Evolutionary conservation across 2,113 vertebrate genomes (phyloP).

Genomic region (Tenrec ecaudatus): DNA sequence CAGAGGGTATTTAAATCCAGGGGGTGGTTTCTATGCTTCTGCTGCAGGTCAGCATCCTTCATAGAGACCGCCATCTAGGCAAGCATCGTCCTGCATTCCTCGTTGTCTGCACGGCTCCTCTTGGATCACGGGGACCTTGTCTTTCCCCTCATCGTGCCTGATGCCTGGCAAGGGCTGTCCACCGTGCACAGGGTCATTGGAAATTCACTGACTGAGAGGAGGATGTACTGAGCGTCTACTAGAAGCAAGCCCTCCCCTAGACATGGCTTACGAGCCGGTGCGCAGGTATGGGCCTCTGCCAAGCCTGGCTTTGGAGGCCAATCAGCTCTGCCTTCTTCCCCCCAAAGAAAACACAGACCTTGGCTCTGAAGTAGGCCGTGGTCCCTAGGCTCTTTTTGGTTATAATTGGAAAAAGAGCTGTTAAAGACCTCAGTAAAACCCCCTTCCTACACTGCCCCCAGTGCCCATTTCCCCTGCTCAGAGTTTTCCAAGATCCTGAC

Average conservation of each 20-base stretch:
- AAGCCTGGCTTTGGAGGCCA: constrained; percentile 74
- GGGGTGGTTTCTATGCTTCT: not conserved
- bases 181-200: not conserved
- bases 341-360: constrained; percentile 75
- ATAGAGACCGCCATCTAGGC: not conserved
- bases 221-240: not conserved
- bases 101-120: accelerated
- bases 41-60: too few species aligned
- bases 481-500: constrained; percentile 69
- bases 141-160: not conserved
- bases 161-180: not conserved
- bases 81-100: not conserved
- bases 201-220: not conserved
- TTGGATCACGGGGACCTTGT: too few species aligned
- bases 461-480: constrained; percentile 60
- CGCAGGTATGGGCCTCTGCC: constrained; percentile 43
- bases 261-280: constrained; percentile 4
- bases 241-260: not conserved
- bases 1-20: too few species aligned
- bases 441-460: constrained; percentile 71
- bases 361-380: constrained; percentile 69
- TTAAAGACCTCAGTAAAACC: constrained; percentile 79
- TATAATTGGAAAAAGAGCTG: constrained; percentile 83
- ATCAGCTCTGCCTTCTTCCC: constrained; percentile 76
- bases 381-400: constrained; percentile 76